Conservation (phyloP, 2,113 vertebrate genomes). For the Sciurus niger region DNA sequence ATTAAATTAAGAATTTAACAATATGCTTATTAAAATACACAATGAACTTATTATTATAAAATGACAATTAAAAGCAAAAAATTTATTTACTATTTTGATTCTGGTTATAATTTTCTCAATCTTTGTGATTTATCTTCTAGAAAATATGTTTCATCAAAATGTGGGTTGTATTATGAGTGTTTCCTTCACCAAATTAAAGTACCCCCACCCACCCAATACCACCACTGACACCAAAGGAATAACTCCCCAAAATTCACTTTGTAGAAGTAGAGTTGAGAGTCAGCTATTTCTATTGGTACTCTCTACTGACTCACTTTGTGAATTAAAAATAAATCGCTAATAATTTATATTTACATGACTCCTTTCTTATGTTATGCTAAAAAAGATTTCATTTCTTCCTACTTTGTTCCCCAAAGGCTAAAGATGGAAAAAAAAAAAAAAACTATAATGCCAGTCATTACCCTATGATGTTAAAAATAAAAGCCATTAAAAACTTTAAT, state of each 20-base stretch:
- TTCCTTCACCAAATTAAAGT: not conserved
- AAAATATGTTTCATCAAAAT: not conserved
- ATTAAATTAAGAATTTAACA: not conserved
- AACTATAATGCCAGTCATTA: not conserved
- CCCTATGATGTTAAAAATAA: slow-evolving; percentile 31
- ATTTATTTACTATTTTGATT: not conserved
- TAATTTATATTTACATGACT: slow-evolving; percentile 62
- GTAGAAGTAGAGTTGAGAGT: slow-evolving; percentile 1
- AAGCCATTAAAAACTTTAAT: slow-evolving; percentile 43
- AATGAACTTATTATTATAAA: not conserved
- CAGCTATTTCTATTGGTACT: not conserved
- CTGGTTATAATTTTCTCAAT: slow-evolving; percentile 38
- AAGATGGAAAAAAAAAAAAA: not conserved
- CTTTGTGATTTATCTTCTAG: not conserved
- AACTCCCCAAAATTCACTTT: not conserved
- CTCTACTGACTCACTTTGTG: not conserved
- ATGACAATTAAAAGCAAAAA: not conserved
- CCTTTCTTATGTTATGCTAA: slow-evolving; percentile 26
- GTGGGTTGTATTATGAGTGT: not conserved
- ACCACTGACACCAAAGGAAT: not conserved
- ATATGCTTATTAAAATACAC: not conserved
- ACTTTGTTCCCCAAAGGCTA: slow-evolving; percentile 11
- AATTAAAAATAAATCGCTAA: slow-evolving; percentile 60
- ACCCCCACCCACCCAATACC: not conserved
- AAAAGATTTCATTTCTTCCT: slow-evolving; percentile 61